Conservation (phyloP, 2,113 vertebrate genomes). For the Athene cunicularia region DNA sequence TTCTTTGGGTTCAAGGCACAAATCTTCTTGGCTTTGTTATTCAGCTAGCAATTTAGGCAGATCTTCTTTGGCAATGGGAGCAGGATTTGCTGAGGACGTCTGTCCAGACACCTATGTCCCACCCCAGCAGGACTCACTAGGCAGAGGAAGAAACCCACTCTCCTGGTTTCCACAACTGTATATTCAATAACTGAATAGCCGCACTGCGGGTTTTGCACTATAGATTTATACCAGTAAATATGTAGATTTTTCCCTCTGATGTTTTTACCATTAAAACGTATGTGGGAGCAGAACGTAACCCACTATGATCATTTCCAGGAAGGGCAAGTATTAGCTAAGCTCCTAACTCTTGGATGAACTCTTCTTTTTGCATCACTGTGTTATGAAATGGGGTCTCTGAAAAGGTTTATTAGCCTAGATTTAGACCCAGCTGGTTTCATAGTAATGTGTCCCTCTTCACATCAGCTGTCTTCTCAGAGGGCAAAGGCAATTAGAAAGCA, state of each 20-base stretch:
- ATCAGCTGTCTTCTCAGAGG: conserved; percentile 15
- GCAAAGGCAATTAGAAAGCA: conserved; percentile 41
- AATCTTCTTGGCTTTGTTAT: neutral
- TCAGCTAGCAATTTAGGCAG: neutral
- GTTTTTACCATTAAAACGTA: neutral
- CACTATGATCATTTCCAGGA: neutral
- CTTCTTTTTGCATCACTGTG: neutral
- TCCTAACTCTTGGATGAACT: conserved; percentile 46
- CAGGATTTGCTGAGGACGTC: neutral
- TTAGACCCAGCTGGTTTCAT: neutral
- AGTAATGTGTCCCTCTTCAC: neutral
- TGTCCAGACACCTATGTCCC: neutral
- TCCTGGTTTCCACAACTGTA: neutral
- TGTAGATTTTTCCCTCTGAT: neutral
- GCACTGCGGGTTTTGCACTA: neutral
- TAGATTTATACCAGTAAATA: neutral
- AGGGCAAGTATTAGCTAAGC: neutral
- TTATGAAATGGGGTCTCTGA: neutral
- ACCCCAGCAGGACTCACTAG: neutral
- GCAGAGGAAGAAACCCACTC: neutral
- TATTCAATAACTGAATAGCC: neutral
- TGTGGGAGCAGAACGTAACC: neutral
- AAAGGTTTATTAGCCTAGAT: conserved; percentile 15
- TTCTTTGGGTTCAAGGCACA: neutral
- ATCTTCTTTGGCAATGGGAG: neutral